A percentile compares a stretch with the other conserved stretches of the same genome.
Conservation (phyloP, 2,797 vertebrate genomes). For the Notolabrus celidotus region DNA sequence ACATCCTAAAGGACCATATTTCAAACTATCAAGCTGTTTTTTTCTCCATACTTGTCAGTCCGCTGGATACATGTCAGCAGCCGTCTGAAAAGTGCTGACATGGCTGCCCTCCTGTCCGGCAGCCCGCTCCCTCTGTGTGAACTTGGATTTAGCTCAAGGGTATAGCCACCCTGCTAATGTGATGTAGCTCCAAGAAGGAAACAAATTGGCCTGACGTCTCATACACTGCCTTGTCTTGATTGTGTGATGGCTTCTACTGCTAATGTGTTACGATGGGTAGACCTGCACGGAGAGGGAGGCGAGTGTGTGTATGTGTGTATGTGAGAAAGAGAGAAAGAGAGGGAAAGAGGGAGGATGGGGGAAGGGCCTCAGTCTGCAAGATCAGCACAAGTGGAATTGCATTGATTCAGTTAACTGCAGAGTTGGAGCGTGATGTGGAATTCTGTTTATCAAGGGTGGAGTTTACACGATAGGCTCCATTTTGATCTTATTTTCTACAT, state of each 20-base stretch:
- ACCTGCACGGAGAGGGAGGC: slow-evolving; percentile 71
- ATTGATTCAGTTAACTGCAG: slow-evolving; percentile 88
- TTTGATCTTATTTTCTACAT: slow-evolving; percentile 74
- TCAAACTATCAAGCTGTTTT: slow-evolving; percentile 65
- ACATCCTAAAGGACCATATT: slow-evolving; percentile 63
- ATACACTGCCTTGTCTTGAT: slow-evolving; percentile 84
- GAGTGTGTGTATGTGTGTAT: slow-evolving; percentile 51
- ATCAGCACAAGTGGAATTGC: slow-evolving; percentile 88
- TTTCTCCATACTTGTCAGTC: slow-evolving; percentile 76
- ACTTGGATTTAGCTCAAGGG: slow-evolving; percentile 88
- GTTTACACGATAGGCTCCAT: slow-evolving; percentile 79
- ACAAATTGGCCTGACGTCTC: slow-evolving; percentile 86
- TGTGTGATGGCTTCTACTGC: slow-evolving; percentile 83
- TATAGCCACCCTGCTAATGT: slow-evolving; percentile 83
- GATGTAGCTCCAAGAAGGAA: slow-evolving; percentile 83
- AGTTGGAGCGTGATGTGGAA: slow-evolving; percentile 86
- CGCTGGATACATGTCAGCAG: slow-evolving; percentile 79
- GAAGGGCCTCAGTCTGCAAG: slow-evolving; percentile 84
- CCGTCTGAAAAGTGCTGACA: slow-evolving; percentile 84
- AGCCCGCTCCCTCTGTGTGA: slow-evolving; percentile 77
- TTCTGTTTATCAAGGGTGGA: slow-evolving; percentile 85
- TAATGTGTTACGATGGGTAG: slow-evolving; percentile 86
- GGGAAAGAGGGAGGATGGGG: slow-evolving; percentile 61
- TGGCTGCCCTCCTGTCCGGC: slow-evolving; percentile 79
- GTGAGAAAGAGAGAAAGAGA: slow-evolving; percentile 12